Evolutionary conservation across 2,888 invertebrate species (phyloP), one percentile per base, ranked within the genome.

Genomic region (Sminthurinus aureus): DNA sequence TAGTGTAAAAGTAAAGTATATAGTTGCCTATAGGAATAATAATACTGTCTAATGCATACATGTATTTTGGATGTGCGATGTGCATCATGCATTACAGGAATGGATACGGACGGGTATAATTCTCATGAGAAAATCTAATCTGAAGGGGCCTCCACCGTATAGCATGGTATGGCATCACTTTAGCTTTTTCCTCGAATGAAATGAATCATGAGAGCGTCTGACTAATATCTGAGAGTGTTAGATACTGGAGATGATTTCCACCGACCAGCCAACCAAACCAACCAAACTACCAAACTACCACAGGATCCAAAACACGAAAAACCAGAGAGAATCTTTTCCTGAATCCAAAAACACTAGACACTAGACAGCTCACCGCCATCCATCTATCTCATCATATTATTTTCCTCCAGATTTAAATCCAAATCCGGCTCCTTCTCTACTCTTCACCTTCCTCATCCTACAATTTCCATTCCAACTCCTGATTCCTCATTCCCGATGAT

Each of bases 121-220:
- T 81, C 74, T 75, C 81, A 74, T 58, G 73, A 74, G 81, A 81
- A 71, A 79, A 81, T 73, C 74, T 75, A 81, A 81, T 81, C 81
- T 75, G 74, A 67, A 58, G 71, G 81, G 26, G 26, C 74, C 18
- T 81, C 52, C 81, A 22, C 20, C 3, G 38, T 38, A 38, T 38
- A 6, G 9, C 75, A 4, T 38, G 38, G 38, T 6, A 38, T 38
- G 38, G 38, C 38, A 38, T 38, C 38, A 38, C 38, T 38, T 38
- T 38, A 38, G 71, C 26, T 15, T 22, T 71, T 24, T 71, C 67
- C 66, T 79, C 38, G 52, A 38, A 22, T 67, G 64, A 71, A 80
- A 73, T 80, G 81, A 81, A 81, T 81, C 81, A 81, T 81, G 79
- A 12, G 18, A 22, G 79, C 69, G 22, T 74, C 74, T 81, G 38